phyloP scores from a whole-genome alignment of 2,113 vertebrate species.

The Anas platyrhynchos region DNA sequence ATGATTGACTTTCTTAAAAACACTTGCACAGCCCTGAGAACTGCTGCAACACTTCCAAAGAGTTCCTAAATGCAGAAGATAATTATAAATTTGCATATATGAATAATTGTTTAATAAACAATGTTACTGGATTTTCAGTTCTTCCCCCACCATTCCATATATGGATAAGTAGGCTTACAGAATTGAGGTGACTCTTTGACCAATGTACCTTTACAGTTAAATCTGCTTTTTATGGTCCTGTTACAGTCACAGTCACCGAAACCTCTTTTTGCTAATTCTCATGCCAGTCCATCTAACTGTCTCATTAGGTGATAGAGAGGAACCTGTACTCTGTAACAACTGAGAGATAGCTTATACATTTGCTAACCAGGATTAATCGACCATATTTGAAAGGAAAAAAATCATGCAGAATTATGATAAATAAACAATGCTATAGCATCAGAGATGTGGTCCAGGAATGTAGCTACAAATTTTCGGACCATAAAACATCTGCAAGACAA shows the following conservation, averaged over 20 bases:
- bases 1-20: no score
- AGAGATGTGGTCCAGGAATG: not conserved
- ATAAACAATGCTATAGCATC: not conserved
- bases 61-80: not conserved
- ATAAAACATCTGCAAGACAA: not conserved
- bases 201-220: not conserved
- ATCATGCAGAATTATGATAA: not conserved
- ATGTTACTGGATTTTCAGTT: not conserved
- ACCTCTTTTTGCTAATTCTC: not conserved
- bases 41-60: not conserved
- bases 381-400: not conserved
- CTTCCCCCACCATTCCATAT: not conserved
- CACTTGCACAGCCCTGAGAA: not conserved
- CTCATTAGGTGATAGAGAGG: not conserved
- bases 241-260: not conserved
- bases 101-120: constrained; percentile 43
- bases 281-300: not conserved
- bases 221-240: not conserved
- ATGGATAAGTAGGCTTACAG: not conserved
- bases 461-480: not conserved
- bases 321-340: not conserved
- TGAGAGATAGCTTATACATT: not conserved
- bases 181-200: not conserved
- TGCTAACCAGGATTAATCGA: not conserved
- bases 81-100: constrained; percentile 21